Conservation (phyloP, 2,113 vertebrate species). For the Alethe castanea region DNA sequence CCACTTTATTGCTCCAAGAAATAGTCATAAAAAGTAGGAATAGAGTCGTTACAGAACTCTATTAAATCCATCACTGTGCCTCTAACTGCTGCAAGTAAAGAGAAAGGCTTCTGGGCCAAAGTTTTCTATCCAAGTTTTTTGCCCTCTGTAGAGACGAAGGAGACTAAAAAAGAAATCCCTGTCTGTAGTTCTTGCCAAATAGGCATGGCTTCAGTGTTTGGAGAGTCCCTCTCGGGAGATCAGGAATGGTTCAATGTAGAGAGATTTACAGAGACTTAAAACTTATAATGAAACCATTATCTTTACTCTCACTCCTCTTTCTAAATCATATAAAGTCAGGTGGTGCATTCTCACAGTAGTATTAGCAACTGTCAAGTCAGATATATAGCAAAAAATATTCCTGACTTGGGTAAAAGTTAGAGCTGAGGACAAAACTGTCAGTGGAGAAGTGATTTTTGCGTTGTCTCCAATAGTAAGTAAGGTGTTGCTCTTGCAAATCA, state of each 20-base stretch:
- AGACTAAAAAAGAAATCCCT: slow-evolving; percentile 45
- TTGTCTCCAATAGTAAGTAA: not conserved
- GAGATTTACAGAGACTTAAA: slow-evolving; percentile 54
- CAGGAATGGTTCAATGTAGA: slow-evolving; percentile 22
- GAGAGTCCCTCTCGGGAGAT: slow-evolving; percentile 11
- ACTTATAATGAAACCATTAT: slow-evolving; percentile 57
- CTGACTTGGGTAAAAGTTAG: not conserved
- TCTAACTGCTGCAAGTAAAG: not conserved
- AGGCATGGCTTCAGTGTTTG: slow-evolving; percentile 45
- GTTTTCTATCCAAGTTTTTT: slow-evolving; percentile 27
- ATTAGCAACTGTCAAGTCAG: slow-evolving; percentile 41
- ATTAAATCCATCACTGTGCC: slow-evolving; percentile 24
- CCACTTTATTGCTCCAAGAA: slow-evolving; percentile 29
- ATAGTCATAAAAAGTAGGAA: slow-evolving; percentile 35
- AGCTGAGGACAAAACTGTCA: not conserved
- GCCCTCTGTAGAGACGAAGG: not conserved
- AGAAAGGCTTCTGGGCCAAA: slow-evolving; percentile 8
- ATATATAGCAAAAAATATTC: slow-evolving; percentile 5
- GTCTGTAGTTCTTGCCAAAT: slow-evolving; percentile 57
- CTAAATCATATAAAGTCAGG: slow-evolving; percentile 31
- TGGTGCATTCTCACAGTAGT: not conserved
- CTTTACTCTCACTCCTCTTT: slow-evolving; percentile 36
- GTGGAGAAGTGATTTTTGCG: not conserved
- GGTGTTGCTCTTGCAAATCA: slow-evolving; percentile 11
- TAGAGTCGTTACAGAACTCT: slow-evolving; percentile 33